A percentile compares a stretch with the other conserved stretches of the same genome.
These are phyloP conservation scores for Drosophila antonietae DNA, from an alignment of 2,888 invertebrate genomes.

Conservation along the genomic window DNA sequence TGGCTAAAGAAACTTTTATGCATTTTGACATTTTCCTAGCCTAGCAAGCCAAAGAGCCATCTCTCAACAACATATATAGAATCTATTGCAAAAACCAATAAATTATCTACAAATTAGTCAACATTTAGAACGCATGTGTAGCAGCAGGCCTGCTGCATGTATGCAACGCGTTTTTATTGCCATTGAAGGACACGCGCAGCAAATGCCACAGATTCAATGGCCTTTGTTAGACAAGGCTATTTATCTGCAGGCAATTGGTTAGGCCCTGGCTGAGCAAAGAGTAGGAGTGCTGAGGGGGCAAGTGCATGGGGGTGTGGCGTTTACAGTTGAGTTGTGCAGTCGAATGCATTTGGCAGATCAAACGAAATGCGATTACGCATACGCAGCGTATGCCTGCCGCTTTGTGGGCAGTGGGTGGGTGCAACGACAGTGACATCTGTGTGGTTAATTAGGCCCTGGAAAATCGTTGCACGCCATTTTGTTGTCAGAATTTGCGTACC, in stretches of 20 bases:
- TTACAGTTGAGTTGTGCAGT: constrained; percentile 49
- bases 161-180: constrained; percentile 10
- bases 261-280: background rate
- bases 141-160: background rate
- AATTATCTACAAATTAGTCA: background rate
- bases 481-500: constrained; percentile 53
- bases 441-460: constrained; percentile 57
- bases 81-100: background rate
- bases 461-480: constrained; percentile 65
- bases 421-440: constrained; percentile 26
- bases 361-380: constrained; percentile 63
- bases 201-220: constrained; percentile 1
- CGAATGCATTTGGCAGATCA: constrained; percentile 58
- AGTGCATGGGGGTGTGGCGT: constrained; percentile 17
- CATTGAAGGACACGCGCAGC: background rate
- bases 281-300: too few relatives aligned
- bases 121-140: background rate
- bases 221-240: constrained; percentile 21
- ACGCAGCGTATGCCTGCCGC: constrained; percentile 27
- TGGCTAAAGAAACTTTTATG: too few relatives aligned
- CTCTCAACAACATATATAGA: background rate
- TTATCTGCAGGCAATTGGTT: constrained; percentile 22
- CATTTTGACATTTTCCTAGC: background rate
- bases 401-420: background rate
- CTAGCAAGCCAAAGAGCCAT: background rate